These are phyloP conservation scores for Thereva unica DNA, from an alignment of 2,888 invertebrate species.

Conservation along the genomic window DNA sequence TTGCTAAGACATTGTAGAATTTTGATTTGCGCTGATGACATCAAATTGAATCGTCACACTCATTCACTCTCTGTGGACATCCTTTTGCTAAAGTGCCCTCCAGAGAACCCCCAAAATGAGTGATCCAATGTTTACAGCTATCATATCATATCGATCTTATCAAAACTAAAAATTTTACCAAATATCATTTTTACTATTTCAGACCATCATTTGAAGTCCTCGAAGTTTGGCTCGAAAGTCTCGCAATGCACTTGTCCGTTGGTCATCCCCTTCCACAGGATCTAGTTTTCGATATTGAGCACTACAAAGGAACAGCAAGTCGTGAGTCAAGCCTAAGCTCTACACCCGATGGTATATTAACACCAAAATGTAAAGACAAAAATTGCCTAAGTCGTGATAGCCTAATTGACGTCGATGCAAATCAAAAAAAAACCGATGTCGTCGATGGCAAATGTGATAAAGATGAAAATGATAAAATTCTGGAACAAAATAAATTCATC, in stretches of 20 bases:
- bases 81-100: too few relatives aligned
- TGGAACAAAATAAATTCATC: constrained; percentile 38
- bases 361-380: constrained; percentile 49
- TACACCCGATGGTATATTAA: constrained; percentile 54
- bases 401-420: constrained; percentile 45
- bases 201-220: constrained; percentile 89
- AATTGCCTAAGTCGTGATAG: constrained; percentile 54
- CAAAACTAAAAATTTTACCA: not conserved
- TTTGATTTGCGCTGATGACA: too few relatives aligned
- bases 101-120: too few relatives aligned
- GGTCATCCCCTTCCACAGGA: constrained; percentile 68
- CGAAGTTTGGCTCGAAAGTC: constrained; percentile 83
- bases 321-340: constrained; percentile 56
- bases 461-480: constrained; percentile 9
- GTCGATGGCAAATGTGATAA: constrained; percentile 3
- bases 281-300: constrained; percentile 74
- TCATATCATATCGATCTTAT: too few relatives aligned
- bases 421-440: constrained; percentile 16
- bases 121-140: too few relatives aligned
- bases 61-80: too few relatives aligned
- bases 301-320: constrained; percentile 64
- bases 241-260: constrained; percentile 72
- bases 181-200: not conserved
- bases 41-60: too few relatives aligned
- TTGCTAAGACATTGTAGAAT: too few relatives aligned